A percentile compares a stretch with the other conserved stretches of the same genome.
Conservation (phyloP, 1,140 invertebrate genomes). For the Belonocnema kinseyi region DNA sequence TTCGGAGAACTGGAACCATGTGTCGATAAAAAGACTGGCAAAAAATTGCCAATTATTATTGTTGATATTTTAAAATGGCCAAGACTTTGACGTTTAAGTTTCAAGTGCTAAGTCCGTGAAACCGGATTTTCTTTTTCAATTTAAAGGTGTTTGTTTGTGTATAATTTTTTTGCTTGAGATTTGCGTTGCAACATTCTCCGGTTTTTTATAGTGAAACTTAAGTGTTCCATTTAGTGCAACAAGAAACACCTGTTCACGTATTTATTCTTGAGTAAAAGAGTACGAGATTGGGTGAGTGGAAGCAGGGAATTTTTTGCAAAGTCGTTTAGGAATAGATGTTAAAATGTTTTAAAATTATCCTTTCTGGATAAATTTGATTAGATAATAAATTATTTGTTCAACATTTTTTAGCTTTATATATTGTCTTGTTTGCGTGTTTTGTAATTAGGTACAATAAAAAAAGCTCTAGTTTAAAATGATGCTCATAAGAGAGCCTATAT, state of each 20-base stretch:
- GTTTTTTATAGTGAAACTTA: neutral
- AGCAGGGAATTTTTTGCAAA: neutral
- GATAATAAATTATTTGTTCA: too few species aligned
- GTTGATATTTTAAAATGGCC: neutral
- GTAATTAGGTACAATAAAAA: too few species aligned
- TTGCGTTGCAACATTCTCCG: neutral
- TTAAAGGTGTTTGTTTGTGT: neutral
- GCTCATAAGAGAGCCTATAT: too few species aligned
- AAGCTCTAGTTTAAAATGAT: too few species aligned
- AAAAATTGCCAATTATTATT: neutral
- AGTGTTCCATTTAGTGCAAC: neutral
- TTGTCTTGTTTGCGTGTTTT: too few species aligned
- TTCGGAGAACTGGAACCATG: slow-evolving; percentile 9
- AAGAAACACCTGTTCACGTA: slow-evolving; percentile 5
- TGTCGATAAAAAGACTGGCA: neutral
- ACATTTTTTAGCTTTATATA: too few species aligned
- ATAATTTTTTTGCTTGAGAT: neutral
- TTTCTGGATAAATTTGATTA: neutral
- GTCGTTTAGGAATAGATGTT: neutral
- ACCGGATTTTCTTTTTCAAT: slow-evolving; percentile 1
- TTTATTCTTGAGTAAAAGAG: neutral
- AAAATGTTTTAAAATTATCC: neutral
- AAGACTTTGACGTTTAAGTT: neutral
- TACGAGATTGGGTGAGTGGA: slow-evolving; percentile 22
- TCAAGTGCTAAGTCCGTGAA: slow-evolving; percentile 7